Conservation (phyloP, 2,113 vertebrate species). For the Podarcis muralis region DNA sequence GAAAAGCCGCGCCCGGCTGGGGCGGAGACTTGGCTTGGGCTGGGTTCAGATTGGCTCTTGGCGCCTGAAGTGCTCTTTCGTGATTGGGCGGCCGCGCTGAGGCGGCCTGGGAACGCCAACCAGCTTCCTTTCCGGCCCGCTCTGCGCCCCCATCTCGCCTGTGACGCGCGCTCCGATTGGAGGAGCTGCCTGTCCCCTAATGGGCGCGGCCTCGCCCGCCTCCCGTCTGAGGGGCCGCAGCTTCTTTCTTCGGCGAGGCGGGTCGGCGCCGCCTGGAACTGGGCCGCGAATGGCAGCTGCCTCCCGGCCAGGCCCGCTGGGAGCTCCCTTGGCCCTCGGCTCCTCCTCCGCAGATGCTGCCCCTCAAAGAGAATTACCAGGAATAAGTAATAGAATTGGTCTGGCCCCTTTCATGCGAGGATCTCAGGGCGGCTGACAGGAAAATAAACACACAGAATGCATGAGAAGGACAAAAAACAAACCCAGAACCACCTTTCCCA, state of each 20-base stretch:
- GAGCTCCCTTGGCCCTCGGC: too few relatives aligned
- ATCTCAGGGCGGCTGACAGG: too few relatives aligned
- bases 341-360: not conserved
- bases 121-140: not conserved
- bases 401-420: too few relatives aligned
- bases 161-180: constrained; percentile 3
- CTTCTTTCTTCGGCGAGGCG: not conserved
- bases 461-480: too few relatives aligned
- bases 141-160: fast-evolving
- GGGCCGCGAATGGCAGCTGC: not conserved
- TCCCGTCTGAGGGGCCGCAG: fast-evolving
- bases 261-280: not conserved
- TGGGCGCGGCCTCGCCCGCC: not conserved
- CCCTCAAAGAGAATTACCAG: too few relatives aligned
- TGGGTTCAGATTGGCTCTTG: constrained; percentile 34
- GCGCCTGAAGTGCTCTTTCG: not conserved
- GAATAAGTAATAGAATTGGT: fast-evolving
- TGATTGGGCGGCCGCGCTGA: constrained; percentile 18
- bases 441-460: too few relatives aligned
- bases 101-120: constrained; percentile 16
- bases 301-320: too few relatives aligned
- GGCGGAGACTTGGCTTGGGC: not conserved
- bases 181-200: not conserved
- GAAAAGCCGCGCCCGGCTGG: not conserved
- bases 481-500: not conserved